phyloP scores from a whole-genome alignment of 2,113 vertebrate genomes.

The Gymnogyps californianus region DNA sequence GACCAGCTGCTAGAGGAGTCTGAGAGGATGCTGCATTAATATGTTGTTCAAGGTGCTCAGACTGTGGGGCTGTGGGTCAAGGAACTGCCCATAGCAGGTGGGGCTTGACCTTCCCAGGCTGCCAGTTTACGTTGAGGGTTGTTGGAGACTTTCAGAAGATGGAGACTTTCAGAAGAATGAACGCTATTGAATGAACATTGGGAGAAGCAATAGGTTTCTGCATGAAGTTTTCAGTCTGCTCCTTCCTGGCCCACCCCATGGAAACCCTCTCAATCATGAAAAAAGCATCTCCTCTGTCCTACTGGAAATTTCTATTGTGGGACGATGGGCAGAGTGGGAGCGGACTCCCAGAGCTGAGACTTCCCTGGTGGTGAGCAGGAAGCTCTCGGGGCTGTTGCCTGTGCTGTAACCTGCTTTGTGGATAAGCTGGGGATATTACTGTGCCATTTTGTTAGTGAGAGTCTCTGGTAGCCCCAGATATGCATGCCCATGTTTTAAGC shows the following conservation, averaged over 20 bases:
- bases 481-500: background rate
- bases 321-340: background rate
- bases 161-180: background rate
- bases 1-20: background rate
- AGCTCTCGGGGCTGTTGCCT: background rate
- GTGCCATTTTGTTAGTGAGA: background rate
- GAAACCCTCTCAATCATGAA: background rate
- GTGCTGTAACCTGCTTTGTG: background rate
- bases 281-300: background rate
- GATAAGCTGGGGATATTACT: background rate
- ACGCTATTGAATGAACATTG: background rate
- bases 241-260: background rate
- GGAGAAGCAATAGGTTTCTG: background rate
- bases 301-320: background rate
- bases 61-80: background rate
- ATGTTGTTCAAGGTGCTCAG: background rate
- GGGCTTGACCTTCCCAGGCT: background rate
- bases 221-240: background rate
- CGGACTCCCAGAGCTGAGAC: background rate
- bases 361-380: background rate
- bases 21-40: background rate
- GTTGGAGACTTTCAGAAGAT: background rate
- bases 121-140: background rate
- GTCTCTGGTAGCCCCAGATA: background rate
- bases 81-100: background rate